phyloP scores from a whole-genome alignment of 2,113 vertebrate species.

The Gavialis gangeticus region DNA sequence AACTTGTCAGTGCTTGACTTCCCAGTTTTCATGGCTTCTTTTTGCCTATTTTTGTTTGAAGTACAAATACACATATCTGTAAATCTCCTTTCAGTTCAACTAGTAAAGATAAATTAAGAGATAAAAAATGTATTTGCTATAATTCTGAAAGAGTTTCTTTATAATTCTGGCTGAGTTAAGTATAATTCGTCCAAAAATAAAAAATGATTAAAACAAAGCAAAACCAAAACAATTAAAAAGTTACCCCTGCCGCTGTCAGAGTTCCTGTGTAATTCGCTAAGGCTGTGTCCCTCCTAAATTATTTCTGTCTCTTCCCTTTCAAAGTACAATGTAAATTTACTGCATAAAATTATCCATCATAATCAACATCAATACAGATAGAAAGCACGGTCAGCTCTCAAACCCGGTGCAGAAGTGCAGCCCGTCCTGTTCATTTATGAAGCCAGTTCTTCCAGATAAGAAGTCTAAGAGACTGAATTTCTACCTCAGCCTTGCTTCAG shows the following conservation, averaged over 20 bases:
- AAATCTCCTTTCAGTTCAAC: background rate
- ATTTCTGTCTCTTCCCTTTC: background rate
- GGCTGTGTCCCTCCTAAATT: background rate
- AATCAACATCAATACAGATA: background rate
- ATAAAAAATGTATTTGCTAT: background rate
- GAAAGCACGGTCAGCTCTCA: background rate
- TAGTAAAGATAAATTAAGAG: slow-evolving; percentile 42
- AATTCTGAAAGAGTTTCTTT: slow-evolving; percentile 45
- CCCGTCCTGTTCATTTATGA: too few species aligned
- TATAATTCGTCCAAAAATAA: background rate
- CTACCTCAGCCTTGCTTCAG: background rate
- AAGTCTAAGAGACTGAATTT: background rate
- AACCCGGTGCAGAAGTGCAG: too few species aligned
- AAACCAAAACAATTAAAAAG: too few species aligned
- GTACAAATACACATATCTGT: background rate
- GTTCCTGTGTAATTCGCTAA: too few species aligned
- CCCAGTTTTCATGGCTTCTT: background rate
- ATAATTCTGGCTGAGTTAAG: slow-evolving; percentile 6
- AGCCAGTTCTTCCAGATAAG: background rate
- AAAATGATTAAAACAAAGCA: background rate
- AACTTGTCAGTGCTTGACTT: background rate
- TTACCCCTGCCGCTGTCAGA: too few species aligned
- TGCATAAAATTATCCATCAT: background rate
- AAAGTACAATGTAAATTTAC: background rate
- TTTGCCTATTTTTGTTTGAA: background rate